Percentiles rank a stretch among this genome's conserved stretches.
phyloP scores from a whole-genome alignment of 2,888 invertebrate genomes.

The Operophtera brumata region DNA sequence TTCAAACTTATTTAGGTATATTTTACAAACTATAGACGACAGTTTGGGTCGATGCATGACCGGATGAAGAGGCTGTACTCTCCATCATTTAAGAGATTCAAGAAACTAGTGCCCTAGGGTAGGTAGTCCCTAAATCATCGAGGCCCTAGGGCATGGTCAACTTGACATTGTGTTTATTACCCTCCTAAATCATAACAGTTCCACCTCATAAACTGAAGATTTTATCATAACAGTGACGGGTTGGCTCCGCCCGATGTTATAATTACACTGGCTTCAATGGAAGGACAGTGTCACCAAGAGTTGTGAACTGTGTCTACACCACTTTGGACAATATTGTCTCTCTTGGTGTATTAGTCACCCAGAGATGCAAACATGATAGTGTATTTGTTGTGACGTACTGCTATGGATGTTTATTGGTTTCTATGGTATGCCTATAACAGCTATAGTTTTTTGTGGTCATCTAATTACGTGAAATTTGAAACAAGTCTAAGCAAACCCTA shows the following conservation, averaged over 20 bases:
- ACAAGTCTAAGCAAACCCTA: too few species aligned
- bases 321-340: neutral
- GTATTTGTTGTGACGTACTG: too few species aligned
- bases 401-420: too few species aligned
- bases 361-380: neutral
- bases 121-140: conserved; percentile 3
- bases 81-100: neutral
- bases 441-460: too few species aligned
- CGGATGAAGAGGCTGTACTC: too few species aligned
- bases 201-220: conserved; percentile 3
- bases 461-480: too few species aligned
- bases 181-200: conserved; percentile 16
- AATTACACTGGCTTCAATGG: conserved; percentile 5
- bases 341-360: neutral
- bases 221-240: conserved; percentile 6
- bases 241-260: conserved; percentile 1
- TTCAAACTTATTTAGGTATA: too few species aligned
- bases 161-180: conserved; percentile 14
- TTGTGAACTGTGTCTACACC: conserved; percentile 1
- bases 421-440: too few species aligned
- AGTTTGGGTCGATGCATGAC: too few species aligned
- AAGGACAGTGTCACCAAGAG: too few species aligned
- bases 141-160: conserved; percentile 7
- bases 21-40: too few species aligned
- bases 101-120: conserved; percentile 1